Evolutionary conservation across 2,113 vertebrate species (phyloP), one percentile per base, ranked within the genome.

Genomic region (Ophthalmolycus amberensis): DNA sequence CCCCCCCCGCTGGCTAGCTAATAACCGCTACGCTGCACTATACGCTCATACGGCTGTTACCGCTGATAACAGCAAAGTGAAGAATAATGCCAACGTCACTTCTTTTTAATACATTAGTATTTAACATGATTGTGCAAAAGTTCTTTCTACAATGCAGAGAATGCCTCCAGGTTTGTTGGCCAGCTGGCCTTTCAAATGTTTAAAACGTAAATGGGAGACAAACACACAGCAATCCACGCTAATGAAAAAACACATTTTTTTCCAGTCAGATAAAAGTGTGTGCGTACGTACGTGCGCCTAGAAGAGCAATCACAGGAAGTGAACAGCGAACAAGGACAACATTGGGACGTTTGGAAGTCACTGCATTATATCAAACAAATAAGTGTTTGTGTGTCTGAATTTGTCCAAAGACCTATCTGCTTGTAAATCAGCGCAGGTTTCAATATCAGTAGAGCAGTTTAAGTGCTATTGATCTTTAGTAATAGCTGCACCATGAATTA

Each of bases 381-480:
- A 85, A 72, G n/a, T 75, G 58, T 63, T n/a, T 74, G 60, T 74
- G 44, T 79, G 60, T 71, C 1, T 86, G 66, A 29, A 56, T 85
- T 77, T 88, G 83, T 83, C 77, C 81, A 79, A 65, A 85, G 84
- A 71, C 82, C 79, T 52, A 76, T 84, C 85, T 90, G 90, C 88
- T 93, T 90, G 73, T 94, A 93, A 94, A 93, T 91, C 91, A 93
- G 84, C 58, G 85, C 84, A 91, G 90, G 91, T 93, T 93, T 92
- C 91, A 93, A 91, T 93, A 93, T 93, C 90, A 92, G 86, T 90
- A 89, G 89, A 83, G 86, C 85, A 85, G 82, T 92, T 90, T 92
- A 93, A 93, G 92, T 94, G 91, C 83, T 94, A 94, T 93, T 93
- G 92, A 94, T 93, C 89, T 92, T 88, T 87, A 84, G 92, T 93